phyloP scores from a whole-genome alignment of 2,888 invertebrate species.

The Drosophila niveifrons region DNA sequence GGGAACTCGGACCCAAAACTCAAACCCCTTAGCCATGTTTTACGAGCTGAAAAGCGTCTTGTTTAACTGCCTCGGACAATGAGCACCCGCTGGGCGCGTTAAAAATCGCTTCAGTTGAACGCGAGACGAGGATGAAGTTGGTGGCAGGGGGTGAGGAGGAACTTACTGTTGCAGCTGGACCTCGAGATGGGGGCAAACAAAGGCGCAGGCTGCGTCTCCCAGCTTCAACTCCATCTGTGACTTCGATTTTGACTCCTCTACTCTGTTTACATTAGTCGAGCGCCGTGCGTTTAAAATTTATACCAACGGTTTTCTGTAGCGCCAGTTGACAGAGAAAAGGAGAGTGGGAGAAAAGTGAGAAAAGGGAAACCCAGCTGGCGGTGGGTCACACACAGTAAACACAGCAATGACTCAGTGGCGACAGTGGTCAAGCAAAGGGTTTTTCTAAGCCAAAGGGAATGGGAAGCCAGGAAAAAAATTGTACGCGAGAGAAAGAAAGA shows the following conservation, averaged over 20 bases:
- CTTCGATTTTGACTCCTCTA: constrained; percentile 18
- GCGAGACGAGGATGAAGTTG: constrained; percentile 1
- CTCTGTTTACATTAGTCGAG: constrained; percentile 58
- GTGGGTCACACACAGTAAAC: constrained; percentile 39
- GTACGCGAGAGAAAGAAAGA: not conserved
- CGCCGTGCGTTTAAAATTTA: constrained; percentile 70
- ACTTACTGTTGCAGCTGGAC: constrained; percentile 24
- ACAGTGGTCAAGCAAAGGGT: constrained; percentile 23
- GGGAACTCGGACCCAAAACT: not conserved
- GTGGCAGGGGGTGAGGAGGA: not conserved
- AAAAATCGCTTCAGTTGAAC: constrained; percentile 70
- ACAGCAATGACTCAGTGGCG: constrained; percentile 46
- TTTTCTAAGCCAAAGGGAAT: not conserved
- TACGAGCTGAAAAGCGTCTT: constrained; percentile 78
- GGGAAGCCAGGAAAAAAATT: not conserved
- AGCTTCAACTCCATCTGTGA: not conserved
- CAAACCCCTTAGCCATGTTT: constrained; percentile 61
- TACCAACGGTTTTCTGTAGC: constrained; percentile 63
- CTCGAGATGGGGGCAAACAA: constrained; percentile 17
- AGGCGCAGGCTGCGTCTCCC: constrained; percentile 5
- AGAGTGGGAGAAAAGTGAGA: not conserved
- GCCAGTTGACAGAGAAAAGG: constrained; percentile 69
- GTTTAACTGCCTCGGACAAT: constrained; percentile 78
- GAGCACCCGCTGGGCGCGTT: constrained; percentile 76
- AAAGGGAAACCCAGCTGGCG: constrained; percentile 50